Conservation (phyloP, 2,797 vertebrate species). For the Mormyrus hasselquistii region DNA sequence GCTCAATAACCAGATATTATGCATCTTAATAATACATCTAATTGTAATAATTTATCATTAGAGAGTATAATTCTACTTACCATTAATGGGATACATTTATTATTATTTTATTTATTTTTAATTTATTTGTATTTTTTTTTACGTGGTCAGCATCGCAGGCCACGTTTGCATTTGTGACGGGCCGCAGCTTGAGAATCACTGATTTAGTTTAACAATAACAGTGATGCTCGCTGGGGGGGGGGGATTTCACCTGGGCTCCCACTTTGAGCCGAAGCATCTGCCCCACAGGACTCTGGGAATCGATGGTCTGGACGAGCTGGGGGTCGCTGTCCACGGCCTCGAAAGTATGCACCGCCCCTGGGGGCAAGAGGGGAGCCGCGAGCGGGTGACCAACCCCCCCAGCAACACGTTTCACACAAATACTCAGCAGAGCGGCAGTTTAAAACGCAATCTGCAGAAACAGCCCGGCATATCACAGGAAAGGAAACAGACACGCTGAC, state of each 20-base stretch:
- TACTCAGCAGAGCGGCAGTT: neutral
- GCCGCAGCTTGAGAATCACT: no score
- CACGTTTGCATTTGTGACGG: no score
- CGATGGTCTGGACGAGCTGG: conserved; percentile 66
- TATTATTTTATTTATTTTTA: no score
- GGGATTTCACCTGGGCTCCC: conserved; percentile 75
- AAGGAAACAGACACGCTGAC: neutral
- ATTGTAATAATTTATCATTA: no score
- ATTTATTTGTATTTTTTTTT: no score
- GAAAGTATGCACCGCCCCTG: conserved; percentile 68
- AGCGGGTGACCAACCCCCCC: neutral
- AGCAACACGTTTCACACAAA: neutral
- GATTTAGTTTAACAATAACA: neutral
- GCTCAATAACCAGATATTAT: no score
- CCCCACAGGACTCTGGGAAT: conserved; percentile 79
- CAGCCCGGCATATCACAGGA: neutral
- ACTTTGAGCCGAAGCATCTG: conserved; percentile 79
- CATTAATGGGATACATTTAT: no score
- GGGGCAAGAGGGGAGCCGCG: neutral
- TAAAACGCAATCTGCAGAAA: neutral
- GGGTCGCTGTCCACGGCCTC: conserved; percentile 87
- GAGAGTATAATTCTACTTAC: no score
- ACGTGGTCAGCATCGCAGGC: no score
- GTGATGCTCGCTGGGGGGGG: neutral
- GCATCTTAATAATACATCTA: no score